Evolutionary conservation across 2,797 vertebrate genomes (phyloP).

Genomic region (Pelobates cultripes): DNA sequence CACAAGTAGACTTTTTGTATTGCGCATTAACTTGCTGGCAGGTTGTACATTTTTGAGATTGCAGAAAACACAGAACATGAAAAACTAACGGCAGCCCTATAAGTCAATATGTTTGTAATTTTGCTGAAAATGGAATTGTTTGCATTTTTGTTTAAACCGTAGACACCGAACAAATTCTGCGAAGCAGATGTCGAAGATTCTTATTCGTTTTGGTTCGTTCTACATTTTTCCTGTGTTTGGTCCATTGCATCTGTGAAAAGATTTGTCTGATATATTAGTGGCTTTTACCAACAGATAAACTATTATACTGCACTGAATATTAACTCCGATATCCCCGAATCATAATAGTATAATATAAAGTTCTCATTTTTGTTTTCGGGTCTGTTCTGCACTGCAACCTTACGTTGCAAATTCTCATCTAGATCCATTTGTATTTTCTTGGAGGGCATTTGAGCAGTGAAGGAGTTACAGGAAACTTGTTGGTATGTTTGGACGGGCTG

Average conservation of each 20-base stretch:
- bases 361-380: not conserved
- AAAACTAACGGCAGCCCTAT: not conserved
- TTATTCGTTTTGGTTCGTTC: not conserved
- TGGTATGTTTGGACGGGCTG: not conserved
- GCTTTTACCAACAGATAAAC: not conserved
- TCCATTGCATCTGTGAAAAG: too few relatives aligned
- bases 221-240: not conserved
- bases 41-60: not conserved
- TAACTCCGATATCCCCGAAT: not conserved
- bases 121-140: not conserved
- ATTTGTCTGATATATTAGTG: not conserved
- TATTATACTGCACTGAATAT: not conserved
- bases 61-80: too few relatives aligned
- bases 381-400: not conserved
- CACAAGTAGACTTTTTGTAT: not conserved
- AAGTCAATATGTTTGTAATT: not conserved
- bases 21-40: not conserved
- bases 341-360: not conserved
- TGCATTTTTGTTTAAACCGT: not conserved
- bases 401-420: not conserved
- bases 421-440: not conserved
- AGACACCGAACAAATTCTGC: not conserved
- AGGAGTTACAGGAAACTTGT: slow-evolving; percentile 20
- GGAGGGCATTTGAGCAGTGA: not conserved
- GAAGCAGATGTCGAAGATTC: not conserved